A percentile compares a stretch with the other conserved stretches of the same genome.
Conservation (phyloP, 1,140 invertebrate genomes). For the Nephila pilipes region DNA sequence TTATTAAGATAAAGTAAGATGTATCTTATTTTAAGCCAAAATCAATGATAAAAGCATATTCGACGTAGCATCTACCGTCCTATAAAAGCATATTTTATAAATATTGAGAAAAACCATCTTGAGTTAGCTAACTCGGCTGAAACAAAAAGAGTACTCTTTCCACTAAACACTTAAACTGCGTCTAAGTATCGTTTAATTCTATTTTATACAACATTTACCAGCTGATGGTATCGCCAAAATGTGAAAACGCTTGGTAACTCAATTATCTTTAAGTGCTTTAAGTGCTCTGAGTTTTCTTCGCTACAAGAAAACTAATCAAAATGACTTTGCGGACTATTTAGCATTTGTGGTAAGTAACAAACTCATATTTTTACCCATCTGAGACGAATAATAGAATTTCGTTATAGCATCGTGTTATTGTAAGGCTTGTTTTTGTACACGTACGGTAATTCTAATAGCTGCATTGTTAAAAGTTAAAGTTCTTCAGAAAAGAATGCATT, state of each 20-base stretch:
- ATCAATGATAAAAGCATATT: too few species aligned
- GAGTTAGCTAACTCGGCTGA: not conserved
- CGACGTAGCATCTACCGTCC: too few species aligned
- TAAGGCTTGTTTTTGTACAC: too few species aligned
- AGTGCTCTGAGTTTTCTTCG: slow-evolving; percentile 9
- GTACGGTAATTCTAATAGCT: too few species aligned
- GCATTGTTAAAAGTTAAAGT: too few species aligned
- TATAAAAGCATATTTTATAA: not conserved
- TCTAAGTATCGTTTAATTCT: slow-evolving; percentile 36
- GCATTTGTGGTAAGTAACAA: slow-evolving; percentile 11
- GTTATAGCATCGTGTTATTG: too few species aligned
- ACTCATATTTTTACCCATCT: not conserved
- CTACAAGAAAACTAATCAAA: not conserved
- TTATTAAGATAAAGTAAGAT: too few species aligned
- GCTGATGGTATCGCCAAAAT: slow-evolving; percentile 29
- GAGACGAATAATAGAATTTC: not conserved
- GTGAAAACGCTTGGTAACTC: slow-evolving; percentile 28
- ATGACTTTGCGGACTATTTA: not conserved
- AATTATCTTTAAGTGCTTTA: slow-evolving; percentile 38
- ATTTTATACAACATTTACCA: slow-evolving; percentile 25
- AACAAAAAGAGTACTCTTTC: not conserved
- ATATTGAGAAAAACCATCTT: not conserved
- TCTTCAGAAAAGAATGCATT: too few species aligned
- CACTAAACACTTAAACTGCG: not conserved
- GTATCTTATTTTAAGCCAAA: too few species aligned